Conservation (phyloP, 2,113 vertebrate species). For the Sus scrofa region T2T-Sscrofa CM000817.6:75110001-75110500, state of each 20-base stretch:
- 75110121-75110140: background rate
- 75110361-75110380: background rate
- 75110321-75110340: background rate
- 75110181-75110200: too few species aligned
- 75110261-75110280: background rate
- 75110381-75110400: background rate
- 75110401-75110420: rapidly evolving
- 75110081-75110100: background rate
- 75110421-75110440: background rate
- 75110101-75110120: background rate
- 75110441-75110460: background rate
- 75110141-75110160: rapidly evolving
- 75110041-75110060: background rate
- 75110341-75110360: background rate
- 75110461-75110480: background rate
- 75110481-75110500: background rate
- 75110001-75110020: constrained; percentile 90
- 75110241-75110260: background rate
- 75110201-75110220: background rate
- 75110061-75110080: constrained; percentile 45
- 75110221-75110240: background rate
- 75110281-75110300: background rate
- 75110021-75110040: constrained; percentile 82
- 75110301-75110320: background rate
- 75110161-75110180: background rate